These are phyloP conservation scores for Drosophila flavopinicola DNA, from an alignment of 2,888 invertebrate genomes.

Conservation along the genomic window DNA sequence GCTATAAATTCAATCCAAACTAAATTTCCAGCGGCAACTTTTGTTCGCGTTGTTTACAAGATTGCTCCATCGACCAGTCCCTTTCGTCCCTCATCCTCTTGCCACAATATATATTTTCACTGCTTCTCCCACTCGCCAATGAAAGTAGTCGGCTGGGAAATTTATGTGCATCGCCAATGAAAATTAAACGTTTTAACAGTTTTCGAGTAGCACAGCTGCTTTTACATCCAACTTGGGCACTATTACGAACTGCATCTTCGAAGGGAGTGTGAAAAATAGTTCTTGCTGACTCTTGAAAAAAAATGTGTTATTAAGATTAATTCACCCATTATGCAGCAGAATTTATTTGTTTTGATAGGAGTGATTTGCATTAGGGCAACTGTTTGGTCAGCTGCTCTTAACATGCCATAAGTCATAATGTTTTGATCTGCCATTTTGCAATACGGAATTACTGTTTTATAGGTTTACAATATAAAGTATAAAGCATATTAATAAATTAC, in stretches of 20 bases:
- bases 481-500: background rate
- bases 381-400: background rate
- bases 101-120: slow-evolving; percentile 7
- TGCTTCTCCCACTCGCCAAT: slow-evolving; percentile 13
- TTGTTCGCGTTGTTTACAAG: slow-evolving; percentile 66
- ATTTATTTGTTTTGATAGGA: slow-evolving; percentile 69
- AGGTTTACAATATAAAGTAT: too few species aligned
- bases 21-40: slow-evolving; percentile 63
- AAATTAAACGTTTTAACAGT: slow-evolving; percentile 64
- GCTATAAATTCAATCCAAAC: slow-evolving; percentile 73
- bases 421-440: background rate
- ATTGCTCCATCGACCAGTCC: slow-evolving; percentile 4
- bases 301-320: slow-evolving; percentile 70
- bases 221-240: slow-evolving; percentile 33
- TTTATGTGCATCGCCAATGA: slow-evolving; percentile 64
- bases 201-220: slow-evolving; percentile 50
- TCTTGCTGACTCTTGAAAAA: slow-evolving; percentile 33
- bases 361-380: background rate
- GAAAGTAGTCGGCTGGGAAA: slow-evolving; percentile 60
- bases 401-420: too few species aligned
- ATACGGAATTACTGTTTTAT: too few species aligned
- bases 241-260: slow-evolving; percentile 22
- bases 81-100: background rate
- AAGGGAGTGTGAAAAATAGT: slow-evolving; percentile 64
- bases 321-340: slow-evolving; percentile 46